These are phyloP conservation scores for Eriocheir sinensis DNA, from an alignment of 1,140 invertebrate species.

Conservation along the genomic window DNA sequence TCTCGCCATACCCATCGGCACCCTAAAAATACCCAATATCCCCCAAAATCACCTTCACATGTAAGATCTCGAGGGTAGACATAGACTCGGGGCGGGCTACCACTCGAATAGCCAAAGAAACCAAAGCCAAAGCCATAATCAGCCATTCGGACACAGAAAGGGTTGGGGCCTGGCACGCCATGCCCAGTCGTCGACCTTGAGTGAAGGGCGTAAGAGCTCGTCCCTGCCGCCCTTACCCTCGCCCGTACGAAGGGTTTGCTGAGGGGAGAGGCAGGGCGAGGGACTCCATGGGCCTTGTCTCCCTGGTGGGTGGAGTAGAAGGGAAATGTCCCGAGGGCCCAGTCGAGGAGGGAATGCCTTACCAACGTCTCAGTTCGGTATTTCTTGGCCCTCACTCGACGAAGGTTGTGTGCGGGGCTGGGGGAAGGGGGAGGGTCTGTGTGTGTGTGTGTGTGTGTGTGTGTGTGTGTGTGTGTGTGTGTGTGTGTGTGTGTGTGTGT, in stretches of 20 bases:
- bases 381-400: conserved; percentile 35
- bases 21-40: neutral
- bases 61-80: neutral
- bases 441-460: neutral
- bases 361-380: conserved; percentile 58
- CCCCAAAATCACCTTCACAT: neutral
- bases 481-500: neutral
- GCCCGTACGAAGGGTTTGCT: neutral
- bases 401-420: neutral
- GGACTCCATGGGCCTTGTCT: neutral
- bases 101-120: conserved; percentile 17
- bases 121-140: conserved; percentile 8
- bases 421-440: neutral
- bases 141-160: conserved; percentile 63
- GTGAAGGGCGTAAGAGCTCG: conserved; percentile 48
- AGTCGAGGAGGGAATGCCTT: conserved; percentile 63
- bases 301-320: conserved; percentile 1
- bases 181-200: conserved; percentile 70
- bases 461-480: neutral
- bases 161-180: conserved; percentile 57
- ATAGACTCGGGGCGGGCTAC: too few relatives aligned
- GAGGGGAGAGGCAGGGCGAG: neutral
- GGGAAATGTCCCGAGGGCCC: conserved; percentile 59
- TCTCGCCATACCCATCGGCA: neutral
- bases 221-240: neutral